phyloP scores from a whole-genome alignment of 1,140 invertebrate genomes.

The Rhagoletis pomonella region DNA sequence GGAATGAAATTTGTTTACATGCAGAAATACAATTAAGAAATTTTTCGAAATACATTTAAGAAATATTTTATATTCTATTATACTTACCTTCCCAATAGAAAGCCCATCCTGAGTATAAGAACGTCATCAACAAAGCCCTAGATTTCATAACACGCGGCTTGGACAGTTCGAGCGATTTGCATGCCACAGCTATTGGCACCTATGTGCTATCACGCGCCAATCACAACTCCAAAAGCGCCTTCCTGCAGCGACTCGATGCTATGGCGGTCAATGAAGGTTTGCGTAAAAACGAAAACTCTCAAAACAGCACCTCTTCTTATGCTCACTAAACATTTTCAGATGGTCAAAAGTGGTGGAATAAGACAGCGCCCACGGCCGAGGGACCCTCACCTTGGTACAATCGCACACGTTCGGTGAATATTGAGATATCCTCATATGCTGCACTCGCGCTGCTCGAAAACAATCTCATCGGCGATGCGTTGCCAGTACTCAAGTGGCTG shows the following conservation, averaged over 20 bases:
- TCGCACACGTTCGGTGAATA: slow-evolving; percentile 83
- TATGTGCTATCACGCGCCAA: slow-evolving; percentile 87
- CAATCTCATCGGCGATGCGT: slow-evolving; percentile 80
- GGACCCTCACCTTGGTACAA: slow-evolving; percentile 84
- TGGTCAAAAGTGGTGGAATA: slow-evolving; percentile 85
- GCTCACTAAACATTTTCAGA: slow-evolving; percentile 63
- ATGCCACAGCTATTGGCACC: slow-evolving; percentile 84
- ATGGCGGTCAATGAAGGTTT: slow-evolving; percentile 65
- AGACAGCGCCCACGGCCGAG: slow-evolving; percentile 76
- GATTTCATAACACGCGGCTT: slow-evolving; percentile 87
- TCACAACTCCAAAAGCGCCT: slow-evolving; percentile 76
- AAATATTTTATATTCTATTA: not conserved
- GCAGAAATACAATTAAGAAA: too few species aligned
- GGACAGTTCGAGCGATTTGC: slow-evolving; percentile 81
- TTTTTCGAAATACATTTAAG: too few species aligned
- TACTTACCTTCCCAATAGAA: slow-evolving; percentile 56
- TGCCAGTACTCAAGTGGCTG: slow-evolving; percentile 90
- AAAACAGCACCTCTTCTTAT: not conserved
- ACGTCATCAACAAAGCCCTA: slow-evolving; percentile 84
- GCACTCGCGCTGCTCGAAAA: slow-evolving; percentile 81
- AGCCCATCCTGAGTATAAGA: slow-evolving; percentile 77
- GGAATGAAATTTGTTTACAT: not conserved
- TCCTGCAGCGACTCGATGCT: slow-evolving; percentile 69
- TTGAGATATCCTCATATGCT: slow-evolving; percentile 93
- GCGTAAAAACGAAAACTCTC: not conserved